These are phyloP conservation scores for Atherinomorus stipes DNA, from an alignment of 2,113 vertebrate genomes.

Conservation along the genomic window DNA sequence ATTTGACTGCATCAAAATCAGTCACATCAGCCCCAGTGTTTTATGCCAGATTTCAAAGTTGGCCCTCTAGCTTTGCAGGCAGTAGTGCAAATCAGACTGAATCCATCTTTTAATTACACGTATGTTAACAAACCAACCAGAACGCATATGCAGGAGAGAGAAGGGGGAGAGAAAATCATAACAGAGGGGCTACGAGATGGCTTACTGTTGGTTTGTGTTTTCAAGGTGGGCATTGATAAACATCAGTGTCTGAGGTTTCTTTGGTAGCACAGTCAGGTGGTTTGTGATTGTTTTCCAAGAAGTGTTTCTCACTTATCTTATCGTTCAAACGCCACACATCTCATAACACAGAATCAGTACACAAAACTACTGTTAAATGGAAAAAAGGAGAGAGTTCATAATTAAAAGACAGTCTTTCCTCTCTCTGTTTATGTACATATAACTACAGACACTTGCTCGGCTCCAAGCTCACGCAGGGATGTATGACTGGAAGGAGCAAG, in stretches of 20 bases:
- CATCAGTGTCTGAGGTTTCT: slow-evolving; percentile 90
- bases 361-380: slow-evolving; percentile 76
- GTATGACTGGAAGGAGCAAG: slow-evolving; percentile 55
- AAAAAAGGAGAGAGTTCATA: slow-evolving; percentile 60
- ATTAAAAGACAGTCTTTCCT: slow-evolving; percentile 73
- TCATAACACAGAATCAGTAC: slow-evolving; percentile 80
- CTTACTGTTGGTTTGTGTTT: slow-evolving; percentile 38
- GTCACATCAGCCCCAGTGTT: slow-evolving; percentile 27
- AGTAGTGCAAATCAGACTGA: slow-evolving; percentile 58
- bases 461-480: slow-evolving; percentile 84
- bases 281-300: slow-evolving; percentile 79
- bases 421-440: slow-evolving; percentile 78
- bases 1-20: slow-evolving; percentile 6
- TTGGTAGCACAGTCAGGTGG: slow-evolving; percentile 93
- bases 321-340: slow-evolving; percentile 81
- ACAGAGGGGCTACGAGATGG: slow-evolving; percentile 42
- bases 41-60: slow-evolving; percentile 32
- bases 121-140: slow-evolving; percentile 36
- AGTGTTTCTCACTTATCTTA: slow-evolving; percentile 71
- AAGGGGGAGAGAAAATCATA: slow-evolving; percentile 53
- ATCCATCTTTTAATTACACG: slow-evolving; percentile 15
- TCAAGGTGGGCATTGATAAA: slow-evolving; percentile 58
- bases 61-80: slow-evolving; percentile 34
- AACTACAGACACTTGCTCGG: slow-evolving; percentile 81
- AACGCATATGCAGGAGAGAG: slow-evolving; percentile 46